Base-by-base conservation (phyloP, 1,140 invertebrate species). In the Asbolus verrucosus region DNA sequence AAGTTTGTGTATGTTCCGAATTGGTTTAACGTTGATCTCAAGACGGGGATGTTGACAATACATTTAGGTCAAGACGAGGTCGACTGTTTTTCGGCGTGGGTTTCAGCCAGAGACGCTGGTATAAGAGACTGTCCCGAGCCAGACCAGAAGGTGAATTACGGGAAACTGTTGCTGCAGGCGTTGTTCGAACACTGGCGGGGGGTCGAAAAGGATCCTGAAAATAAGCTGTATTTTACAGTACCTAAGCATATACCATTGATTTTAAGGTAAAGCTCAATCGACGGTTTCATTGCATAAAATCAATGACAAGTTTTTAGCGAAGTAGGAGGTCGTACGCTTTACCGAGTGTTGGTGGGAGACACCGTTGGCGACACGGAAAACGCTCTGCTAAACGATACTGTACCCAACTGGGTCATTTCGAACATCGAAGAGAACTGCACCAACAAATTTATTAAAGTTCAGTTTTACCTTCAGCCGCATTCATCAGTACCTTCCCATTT, bases 11-110 rank as follows among this genome's bases (percentile, higher is more conserved):
- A 93, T 84, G 96, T 99, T 75, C 98, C 98, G 36, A 98, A 95
- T 85, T 99, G 98, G 98, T 99, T 99, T 82, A 97, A 94, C 78
- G 95, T 99, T 59, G 98, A 99, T 85, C 87, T 99, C 3, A 99
- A 99, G 85, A 98, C 96, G 69, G 98, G 98, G 67, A 95, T 99
- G 92, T 83, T 99, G 69, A 98, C 97, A 3, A 97, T 99, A 79
- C 97, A 98, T 80, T 85, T 99, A 73, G 93, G 92, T 0, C 93
- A 95, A 83, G 98, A 99, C 81, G 98, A 99, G 84, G 94, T 94
- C 0, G 98, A 99, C 79, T 98, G 96, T 81, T 95, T 99, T 78
- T 92, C 96, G 24, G 96, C 98, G 1, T 99, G 98, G 98, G 95
- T 99, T 1, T 98, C 96, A 46, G 92, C 94, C 0, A 96, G 94